Evolutionary conservation across 2,888 invertebrate genomes (phyloP).

Genomic region (Sericinus montela): DNA sequence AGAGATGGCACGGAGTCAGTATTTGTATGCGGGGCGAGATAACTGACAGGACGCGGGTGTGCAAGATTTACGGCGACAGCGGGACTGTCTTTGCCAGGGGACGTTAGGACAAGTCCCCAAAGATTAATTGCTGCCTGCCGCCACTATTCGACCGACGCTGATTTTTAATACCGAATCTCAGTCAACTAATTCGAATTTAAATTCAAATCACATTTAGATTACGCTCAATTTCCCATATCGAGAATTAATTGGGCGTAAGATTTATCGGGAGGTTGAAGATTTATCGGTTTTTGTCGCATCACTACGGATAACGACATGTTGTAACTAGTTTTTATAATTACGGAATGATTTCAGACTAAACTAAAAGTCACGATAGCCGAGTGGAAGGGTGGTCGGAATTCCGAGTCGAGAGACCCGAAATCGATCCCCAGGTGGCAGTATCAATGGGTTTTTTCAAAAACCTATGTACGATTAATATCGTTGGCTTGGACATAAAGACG

Average conservation of each 20-base stretch:
- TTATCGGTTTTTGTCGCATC: neutral
- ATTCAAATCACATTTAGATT: conserved; percentile 36
- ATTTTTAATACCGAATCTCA: conserved; percentile 54
- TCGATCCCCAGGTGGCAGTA: too few relatives aligned
- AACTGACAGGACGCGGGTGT: conserved; percentile 50
- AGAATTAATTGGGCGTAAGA: neutral
- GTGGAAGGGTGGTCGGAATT: too few relatives aligned
- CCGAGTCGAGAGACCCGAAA: too few relatives aligned
- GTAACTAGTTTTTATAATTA: conserved; percentile 2
- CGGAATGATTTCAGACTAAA: neutral
- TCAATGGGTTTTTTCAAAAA: too few relatives aligned
- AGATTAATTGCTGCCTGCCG: conserved; percentile 56
- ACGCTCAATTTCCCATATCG: conserved; percentile 10
- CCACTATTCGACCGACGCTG: conserved; percentile 50
- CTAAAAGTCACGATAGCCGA: too few relatives aligned
- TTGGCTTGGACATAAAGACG: too few relatives aligned
- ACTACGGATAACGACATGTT: neutral
- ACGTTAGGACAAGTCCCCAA: conserved; percentile 41
- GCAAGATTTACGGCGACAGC: conserved; percentile 25
- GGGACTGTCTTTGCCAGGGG: conserved; percentile 30
- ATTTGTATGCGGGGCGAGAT: conserved; percentile 57
- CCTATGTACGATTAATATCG: too few relatives aligned
- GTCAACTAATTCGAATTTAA: conserved; percentile 36
- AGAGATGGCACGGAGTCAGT: conserved; percentile 17
- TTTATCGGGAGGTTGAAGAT: neutral